A percentile compares a stretch with the other conserved stretches of the same genome.
Evolutionary conservation across 2,797 vertebrate genomes (phyloP).

Genomic region (Tenualosa ilisha): DNA sequence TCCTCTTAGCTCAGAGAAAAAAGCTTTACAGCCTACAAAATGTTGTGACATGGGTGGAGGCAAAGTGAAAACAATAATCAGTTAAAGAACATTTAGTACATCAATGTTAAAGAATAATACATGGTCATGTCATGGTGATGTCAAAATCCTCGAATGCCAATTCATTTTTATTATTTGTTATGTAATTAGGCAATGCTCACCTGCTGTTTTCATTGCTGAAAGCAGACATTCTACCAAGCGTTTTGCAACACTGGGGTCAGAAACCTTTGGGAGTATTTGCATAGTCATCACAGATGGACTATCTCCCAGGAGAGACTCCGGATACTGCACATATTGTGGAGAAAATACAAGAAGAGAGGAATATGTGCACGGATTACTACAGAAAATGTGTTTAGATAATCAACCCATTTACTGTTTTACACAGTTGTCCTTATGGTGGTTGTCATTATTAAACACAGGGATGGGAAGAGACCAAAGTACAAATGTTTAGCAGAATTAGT

Average conservation of each 20-base stretch:
- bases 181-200: slow-evolving; percentile 69
- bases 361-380: too few relatives aligned
- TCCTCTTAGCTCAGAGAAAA: slow-evolving; percentile 89
- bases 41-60: neutral
- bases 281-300: slow-evolving; percentile 90
- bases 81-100: neutral
- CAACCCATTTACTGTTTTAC: too few relatives aligned
- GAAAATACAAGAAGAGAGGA: neutral
- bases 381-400: too few relatives aligned
- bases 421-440: too few relatives aligned
- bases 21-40: slow-evolving; percentile 85
- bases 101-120: neutral
- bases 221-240: slow-evolving; percentile 89
- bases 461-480: too few relatives aligned
- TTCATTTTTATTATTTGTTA: neutral
- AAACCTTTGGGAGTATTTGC: slow-evolving; percentile 90
- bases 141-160: neutral
- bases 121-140: neutral
- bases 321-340: slow-evolving; percentile 42
- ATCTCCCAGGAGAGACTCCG: slow-evolving; percentile 80
- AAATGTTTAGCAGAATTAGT: too few relatives aligned
- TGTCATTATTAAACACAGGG: too few relatives aligned
- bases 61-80: neutral
- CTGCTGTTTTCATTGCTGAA: slow-evolving; percentile 86
- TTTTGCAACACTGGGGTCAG: slow-evolving; percentile 86